These are phyloP conservation scores for Erebia ligea DNA, from an alignment of 2,888 invertebrate genomes.

Conservation along the genomic window DNA sequence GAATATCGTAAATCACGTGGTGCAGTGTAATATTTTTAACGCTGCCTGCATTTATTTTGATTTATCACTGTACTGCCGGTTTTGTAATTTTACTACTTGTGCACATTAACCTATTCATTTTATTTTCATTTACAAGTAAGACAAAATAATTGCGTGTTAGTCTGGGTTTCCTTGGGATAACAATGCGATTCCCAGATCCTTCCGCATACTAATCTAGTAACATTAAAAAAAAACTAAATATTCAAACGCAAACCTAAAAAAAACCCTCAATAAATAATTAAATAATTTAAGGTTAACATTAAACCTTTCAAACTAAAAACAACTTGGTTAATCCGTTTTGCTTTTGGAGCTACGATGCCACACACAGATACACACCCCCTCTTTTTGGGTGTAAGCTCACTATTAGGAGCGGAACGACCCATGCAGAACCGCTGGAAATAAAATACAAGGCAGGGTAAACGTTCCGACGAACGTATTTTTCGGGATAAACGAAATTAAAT, in stretches of 20 bases:
- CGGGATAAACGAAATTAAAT: slow-evolving; percentile 1
- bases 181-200: background rate
- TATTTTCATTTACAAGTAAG: background rate
- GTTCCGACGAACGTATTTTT: background rate
- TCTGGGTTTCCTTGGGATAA: background rate
- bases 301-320: too few species aligned
- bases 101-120: background rate
- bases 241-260: too few species aligned
- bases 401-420: too few species aligned
- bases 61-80: slow-evolving; percentile 13
- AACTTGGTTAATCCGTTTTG: too few species aligned
- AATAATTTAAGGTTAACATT: too few species aligned
- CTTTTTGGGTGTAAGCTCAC: too few species aligned
- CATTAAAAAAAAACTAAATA: too few species aligned
- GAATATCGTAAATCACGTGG: slow-evolving; percentile 25
- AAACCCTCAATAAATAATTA: too few species aligned
- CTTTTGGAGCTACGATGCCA: too few species aligned
- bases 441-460: slow-evolving; percentile 1
- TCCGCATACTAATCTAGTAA: background rate
- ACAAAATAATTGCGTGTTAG: background rate
- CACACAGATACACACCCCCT: too few species aligned
- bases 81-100: background rate
- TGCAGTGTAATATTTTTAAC: slow-evolving; percentile 33
- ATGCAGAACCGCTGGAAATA: background rate
- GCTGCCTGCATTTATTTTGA: slow-evolving; percentile 22